Conservation (phyloP, 2,888 invertebrate species). For the Hecatera dysodea region DNA sequence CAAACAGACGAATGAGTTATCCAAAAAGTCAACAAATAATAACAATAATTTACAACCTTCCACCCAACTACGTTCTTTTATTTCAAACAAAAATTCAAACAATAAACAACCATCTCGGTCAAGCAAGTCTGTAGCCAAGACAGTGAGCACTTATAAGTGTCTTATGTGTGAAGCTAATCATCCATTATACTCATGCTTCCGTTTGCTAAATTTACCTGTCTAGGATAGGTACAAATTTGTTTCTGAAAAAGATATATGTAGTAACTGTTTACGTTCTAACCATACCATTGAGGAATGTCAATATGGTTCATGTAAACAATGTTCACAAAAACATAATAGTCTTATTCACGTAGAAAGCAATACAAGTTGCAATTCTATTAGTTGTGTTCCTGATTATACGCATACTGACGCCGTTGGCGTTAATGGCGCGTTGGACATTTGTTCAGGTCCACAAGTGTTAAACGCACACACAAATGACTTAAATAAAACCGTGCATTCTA, state of each 20-base stretch:
- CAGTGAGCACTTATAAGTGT: background rate
- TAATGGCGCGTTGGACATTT: background rate
- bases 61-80: background rate
- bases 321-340: too few relatives aligned
- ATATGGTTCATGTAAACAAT: background rate
- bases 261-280: constrained; percentile 6
- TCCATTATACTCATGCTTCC: constrained; percentile 9
- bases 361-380: constrained; percentile 1
- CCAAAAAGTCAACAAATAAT: constrained; percentile 5
- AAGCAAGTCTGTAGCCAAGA: too few relatives aligned
- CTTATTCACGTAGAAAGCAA: background rate
- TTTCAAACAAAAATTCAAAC: too few relatives aligned
- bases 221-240: constrained; percentile 14
- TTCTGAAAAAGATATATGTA: background rate
- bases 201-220: constrained; percentile 11
- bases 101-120: background rate
- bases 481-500: constrained; percentile 13
- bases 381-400: background rate
- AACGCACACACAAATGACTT: constrained; percentile 8
- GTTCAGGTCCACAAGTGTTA: background rate
- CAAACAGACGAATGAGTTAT: background rate
- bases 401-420: background rate
- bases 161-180: constrained; percentile 13
- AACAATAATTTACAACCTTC: background rate
- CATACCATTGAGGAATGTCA: constrained; percentile 5